Evolutionary conservation across 2,888 invertebrate species (phyloP), one percentile per base, ranked within the genome.

Genomic region (Brachypterus glaber): DNA sequence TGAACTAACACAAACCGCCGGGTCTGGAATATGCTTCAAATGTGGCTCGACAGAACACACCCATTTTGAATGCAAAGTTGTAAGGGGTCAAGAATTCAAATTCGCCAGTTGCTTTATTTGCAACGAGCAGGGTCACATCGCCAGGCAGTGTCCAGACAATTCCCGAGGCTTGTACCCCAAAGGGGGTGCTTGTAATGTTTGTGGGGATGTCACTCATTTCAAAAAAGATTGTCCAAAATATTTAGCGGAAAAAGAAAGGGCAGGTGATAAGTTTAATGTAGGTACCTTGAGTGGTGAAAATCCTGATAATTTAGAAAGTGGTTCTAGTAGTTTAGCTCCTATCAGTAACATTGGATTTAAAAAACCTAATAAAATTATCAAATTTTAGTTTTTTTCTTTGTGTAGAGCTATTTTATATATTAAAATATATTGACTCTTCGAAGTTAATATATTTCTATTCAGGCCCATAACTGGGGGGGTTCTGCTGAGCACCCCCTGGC

Each of bases 101-200:
- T 89, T 79, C 67, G 91, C 91, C 0, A 79, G 77, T 37, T 93
- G 92, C 63, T 92, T 91, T 57, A 82, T 92, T 48, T 93, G 92
- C 60, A 78, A 78, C 37, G 80, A 90, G 63, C 78, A 77, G 64
- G 92, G 92, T 4, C 92, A 93, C 61, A 80, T 92, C 51, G 79
- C 90, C 0, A 74, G 80, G 43, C 85, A 89, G 54, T 93, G 92
- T 63, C 86, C 89, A 3, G 82, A 90, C 56, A 92, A 92, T 68
- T 79, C 82, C 0, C 79, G 79, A 55, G 92, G 92, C 0, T 26
- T 58, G 5, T 92, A 90, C 67, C 90, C 91, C 0, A 79, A 85
- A 63, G 90, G 86, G 24, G 85, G 85, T 1, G 66, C 71, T n/a
- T 88, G 89, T 58, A 84, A 79, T 50, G 68, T 80, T 2, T 92